Evolutionary conservation across 2,797 vertebrate genomes (phyloP).

Genomic region (Bucorvus abyssinicus): DNA sequence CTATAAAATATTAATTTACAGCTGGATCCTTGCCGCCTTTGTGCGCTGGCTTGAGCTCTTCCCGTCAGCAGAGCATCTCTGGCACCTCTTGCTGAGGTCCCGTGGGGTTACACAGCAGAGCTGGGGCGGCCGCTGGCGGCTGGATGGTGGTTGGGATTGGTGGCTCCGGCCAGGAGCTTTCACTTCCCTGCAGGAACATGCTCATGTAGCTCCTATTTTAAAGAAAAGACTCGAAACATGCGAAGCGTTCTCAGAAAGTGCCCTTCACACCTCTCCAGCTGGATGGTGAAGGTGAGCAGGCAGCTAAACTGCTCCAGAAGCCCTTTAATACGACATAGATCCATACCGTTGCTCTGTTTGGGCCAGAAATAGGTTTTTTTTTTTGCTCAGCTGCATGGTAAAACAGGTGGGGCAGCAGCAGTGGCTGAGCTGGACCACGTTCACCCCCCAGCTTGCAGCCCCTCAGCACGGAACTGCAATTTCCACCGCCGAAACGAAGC

Average conservation of each 20-base stretch:
- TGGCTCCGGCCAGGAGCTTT: neutral
- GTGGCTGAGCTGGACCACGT: rapidly evolving
- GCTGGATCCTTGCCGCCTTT: constrained; percentile 59
- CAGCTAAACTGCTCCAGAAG: neutral
- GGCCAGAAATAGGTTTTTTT: rapidly evolving
- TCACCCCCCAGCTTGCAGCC: neutral
- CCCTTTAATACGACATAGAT: neutral
- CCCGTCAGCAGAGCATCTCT: neutral
- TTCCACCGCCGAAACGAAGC: neutral
- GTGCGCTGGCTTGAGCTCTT: neutral
- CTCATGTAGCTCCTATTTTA: neutral
- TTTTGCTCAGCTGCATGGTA: neutral
- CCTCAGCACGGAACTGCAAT: rapidly evolving
- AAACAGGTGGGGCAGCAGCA: neutral
- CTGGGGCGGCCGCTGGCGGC: neutral
- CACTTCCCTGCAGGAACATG: neutral
- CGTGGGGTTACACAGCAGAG: neutral
- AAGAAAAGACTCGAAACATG: neutral
- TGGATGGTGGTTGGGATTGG: neutral
- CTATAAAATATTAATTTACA: constrained; percentile 69
- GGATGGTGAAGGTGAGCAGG: neutral
- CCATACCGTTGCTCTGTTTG: neutral
- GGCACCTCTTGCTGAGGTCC: neutral
- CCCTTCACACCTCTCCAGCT: neutral
- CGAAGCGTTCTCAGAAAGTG: neutral